Evolutionary conservation across 2,888 invertebrate genomes (phyloP).

Genomic region (Thyatira batis): DNA sequence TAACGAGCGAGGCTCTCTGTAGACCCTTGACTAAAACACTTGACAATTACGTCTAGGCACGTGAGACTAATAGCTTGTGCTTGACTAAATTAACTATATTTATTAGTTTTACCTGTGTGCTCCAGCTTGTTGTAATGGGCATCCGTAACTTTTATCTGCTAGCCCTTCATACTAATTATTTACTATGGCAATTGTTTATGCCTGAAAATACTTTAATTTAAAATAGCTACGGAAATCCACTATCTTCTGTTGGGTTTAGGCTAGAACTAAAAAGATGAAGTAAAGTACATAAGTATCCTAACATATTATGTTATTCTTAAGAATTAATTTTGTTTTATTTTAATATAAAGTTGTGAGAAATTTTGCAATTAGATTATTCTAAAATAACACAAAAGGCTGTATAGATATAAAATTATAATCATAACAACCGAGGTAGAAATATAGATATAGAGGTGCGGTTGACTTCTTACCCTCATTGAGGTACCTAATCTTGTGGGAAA

Average conservation of each 20-base stretch:
- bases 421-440: slow-evolving; percentile 41
- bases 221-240: too few relatives aligned
- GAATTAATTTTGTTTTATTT: background rate
- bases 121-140: background rate
- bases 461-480: slow-evolving; percentile 65
- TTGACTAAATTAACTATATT: background rate
- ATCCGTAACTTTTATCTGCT: background rate
- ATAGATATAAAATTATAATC: slow-evolving; percentile 52
- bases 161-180: background rate
- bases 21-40: slow-evolving; percentile 9
- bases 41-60: background rate
- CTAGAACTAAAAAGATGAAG: too few relatives aligned
- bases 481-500: slow-evolving; percentile 69
- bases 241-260: too few relatives aligned
- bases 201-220: too few relatives aligned
- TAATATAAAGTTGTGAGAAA: slow-evolving; percentile 30
- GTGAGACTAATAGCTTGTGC: background rate
- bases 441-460: slow-evolving; percentile 47
- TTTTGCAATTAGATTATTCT: slow-evolving; percentile 29
- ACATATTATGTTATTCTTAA: background rate
- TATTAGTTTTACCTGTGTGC: background rate
- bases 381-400: slow-evolving; percentile 41
- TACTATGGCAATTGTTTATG: too few relatives aligned
- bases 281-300: background rate
- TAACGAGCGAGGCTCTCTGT: slow-evolving; percentile 23